Conservation (phyloP, 1,140 invertebrate species). For the Drosophila mojavensis region DNA sequence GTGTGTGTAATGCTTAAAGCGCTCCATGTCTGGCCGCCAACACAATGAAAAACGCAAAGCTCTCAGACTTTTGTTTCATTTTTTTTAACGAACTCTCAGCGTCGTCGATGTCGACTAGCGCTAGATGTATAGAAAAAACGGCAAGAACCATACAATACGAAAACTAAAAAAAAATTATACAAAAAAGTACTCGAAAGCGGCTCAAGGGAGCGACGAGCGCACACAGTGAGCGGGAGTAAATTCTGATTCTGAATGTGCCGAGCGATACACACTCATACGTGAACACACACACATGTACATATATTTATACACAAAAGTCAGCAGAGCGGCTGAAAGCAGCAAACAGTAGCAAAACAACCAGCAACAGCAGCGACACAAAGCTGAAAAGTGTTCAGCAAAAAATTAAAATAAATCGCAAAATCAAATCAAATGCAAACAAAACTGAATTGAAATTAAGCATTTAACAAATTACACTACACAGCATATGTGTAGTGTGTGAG, state of each 20-base stretch:
- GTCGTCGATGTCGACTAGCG: constrained; percentile 15
- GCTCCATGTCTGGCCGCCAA: constrained; percentile 20
- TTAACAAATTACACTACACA: constrained; percentile 11
- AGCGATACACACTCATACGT: constrained; percentile 3
- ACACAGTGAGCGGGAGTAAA: constrained; percentile 28
- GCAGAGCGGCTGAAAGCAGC: constrained; percentile 31
- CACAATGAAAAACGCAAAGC: constrained; percentile 45
- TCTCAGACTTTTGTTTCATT: constrained; percentile 45
- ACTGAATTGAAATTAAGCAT: constrained; percentile 6
- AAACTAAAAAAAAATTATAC: constrained; percentile 26
- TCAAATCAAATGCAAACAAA: constrained; percentile 9
- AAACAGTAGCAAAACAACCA: constrained; percentile 45
- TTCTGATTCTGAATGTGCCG: constrained; percentile 32
- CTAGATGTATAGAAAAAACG: constrained; percentile 18
- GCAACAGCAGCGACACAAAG: constrained; percentile 38
- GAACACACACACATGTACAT: neutral
- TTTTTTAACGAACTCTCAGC: constrained; percentile 28
- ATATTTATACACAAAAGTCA: constrained; percentile 24
- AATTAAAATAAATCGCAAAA: constrained; percentile 30
- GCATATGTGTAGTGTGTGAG: constrained; percentile 2
- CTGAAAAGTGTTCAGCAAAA: constrained; percentile 14
- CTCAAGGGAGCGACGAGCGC: constrained; percentile 25
- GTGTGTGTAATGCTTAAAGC: constrained; percentile 28
- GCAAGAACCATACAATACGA: constrained; percentile 39
- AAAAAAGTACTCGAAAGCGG: constrained; percentile 31